Evolutionary conservation across 2,888 invertebrate genomes (phyloP).

Genomic region (Tachina lurida): DNA sequence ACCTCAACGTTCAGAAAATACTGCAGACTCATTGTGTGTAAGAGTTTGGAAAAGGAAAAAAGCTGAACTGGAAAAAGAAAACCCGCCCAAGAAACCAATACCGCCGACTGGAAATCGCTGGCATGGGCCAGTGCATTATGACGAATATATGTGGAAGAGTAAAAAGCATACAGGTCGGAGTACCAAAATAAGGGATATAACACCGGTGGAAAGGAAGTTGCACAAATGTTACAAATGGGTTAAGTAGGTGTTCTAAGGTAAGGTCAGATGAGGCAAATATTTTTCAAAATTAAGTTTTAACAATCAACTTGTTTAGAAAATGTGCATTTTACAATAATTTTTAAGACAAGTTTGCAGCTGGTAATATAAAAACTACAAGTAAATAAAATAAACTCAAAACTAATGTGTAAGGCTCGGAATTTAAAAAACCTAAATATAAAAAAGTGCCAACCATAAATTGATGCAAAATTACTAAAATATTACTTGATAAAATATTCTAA

Average conservation of each 20-base stretch:
- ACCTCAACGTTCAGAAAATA: neutral
- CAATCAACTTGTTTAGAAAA: no score
- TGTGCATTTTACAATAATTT: no score
- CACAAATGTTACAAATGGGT: constrained; percentile 68
- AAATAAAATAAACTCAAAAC: no score
- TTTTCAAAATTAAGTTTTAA: no score
- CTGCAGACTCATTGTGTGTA: constrained; percentile 46
- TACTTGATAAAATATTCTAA: no score
- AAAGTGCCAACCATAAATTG: no score
- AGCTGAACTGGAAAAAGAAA: constrained; percentile 54
- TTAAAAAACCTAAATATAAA: neutral
- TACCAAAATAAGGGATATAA: constrained; percentile 39
- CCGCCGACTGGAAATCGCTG: constrained; percentile 61
- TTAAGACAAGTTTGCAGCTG: no score
- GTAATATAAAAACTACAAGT: no score
- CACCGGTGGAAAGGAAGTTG: constrained; percentile 53
- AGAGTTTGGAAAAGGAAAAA: constrained; percentile 51
- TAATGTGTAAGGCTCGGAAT: neutral
- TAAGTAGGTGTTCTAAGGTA: constrained; percentile 27
- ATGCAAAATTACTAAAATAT: no score
- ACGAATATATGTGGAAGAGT: constrained; percentile 32
- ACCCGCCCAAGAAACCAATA: constrained; percentile 53
- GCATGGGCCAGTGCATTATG: constrained; percentile 61
- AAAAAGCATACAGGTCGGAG: constrained; percentile 3
- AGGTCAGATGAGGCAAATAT: neutral